Conservation (phyloP, 2,797 vertebrate species). For the Platalea minor region DNA sequence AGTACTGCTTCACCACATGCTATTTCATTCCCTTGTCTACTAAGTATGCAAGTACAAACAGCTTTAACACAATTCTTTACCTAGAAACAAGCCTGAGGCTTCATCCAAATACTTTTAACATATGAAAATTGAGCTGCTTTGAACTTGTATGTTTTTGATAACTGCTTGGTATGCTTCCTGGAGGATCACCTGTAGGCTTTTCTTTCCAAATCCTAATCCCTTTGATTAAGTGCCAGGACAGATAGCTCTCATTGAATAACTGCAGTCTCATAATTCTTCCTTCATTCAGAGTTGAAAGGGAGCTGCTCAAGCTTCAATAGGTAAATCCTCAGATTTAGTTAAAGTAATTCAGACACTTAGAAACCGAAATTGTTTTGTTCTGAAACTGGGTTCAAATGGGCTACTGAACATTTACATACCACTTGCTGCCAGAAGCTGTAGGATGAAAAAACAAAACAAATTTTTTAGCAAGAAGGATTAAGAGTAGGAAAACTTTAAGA, state of each 20-base stretch:
- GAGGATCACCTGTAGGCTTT: constrained; percentile 98
- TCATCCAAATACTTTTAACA: constrained; percentile 92
- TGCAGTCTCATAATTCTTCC: constrained; percentile 84
- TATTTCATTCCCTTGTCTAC: constrained; percentile 73
- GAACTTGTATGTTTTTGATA: constrained; percentile 99
- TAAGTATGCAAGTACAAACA: constrained; percentile 89
- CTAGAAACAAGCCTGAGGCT: constrained; percentile 88
- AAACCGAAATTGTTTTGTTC: constrained; percentile 80
- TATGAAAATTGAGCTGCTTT: constrained; percentile 98
- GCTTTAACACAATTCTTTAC: constrained; percentile 85
- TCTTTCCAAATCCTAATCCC: constrained; percentile 95
- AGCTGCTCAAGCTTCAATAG: constrained; percentile 79
- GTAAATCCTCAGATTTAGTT: constrained; percentile 81
- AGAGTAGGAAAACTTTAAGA: constrained; percentile 51
- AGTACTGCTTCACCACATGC: constrained; percentile 67
- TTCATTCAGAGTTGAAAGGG: constrained; percentile 86
- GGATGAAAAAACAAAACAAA: constrained; percentile 11
- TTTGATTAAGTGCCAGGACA: constrained; percentile 99
- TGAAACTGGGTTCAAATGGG: constrained; percentile 73
- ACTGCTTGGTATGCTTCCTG: constrained; percentile 99
- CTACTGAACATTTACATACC: constrained; percentile 75
- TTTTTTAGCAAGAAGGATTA: constrained; percentile 54
- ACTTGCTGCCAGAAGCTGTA: constrained; percentile 44
- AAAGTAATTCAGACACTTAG: constrained; percentile 80
- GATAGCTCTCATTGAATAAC: constrained; percentile 88